Conservation (phyloP, 2,113 vertebrate species). For the Aegotheles bennettii region DNA sequence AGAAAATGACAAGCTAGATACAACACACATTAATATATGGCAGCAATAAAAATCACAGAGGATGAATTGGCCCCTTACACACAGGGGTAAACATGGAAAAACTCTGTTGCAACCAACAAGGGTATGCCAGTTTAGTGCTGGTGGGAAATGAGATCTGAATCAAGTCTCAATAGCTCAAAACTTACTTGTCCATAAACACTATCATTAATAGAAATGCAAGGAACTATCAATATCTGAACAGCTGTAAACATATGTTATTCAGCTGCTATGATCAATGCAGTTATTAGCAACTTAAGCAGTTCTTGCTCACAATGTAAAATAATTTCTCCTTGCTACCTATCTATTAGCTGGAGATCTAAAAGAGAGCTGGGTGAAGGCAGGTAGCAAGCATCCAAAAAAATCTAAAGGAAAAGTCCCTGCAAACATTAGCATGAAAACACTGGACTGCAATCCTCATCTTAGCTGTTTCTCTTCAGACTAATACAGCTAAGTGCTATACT, state of each 20-base stretch:
- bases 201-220: neutral
- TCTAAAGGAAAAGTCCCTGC: neutral
- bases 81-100: neutral
- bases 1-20: conserved; percentile 14
- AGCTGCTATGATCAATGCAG: conserved; percentile 11
- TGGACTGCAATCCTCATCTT: neutral
- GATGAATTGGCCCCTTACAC: neutral
- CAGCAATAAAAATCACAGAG: neutral
- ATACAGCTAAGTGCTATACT: neutral
- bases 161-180: neutral
- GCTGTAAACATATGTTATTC: neutral
- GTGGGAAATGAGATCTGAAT: neutral
- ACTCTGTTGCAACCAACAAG: neutral
- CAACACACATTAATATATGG: neutral
- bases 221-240: neutral
- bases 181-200: neutral
- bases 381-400: neutral
- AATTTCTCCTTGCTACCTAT: neutral
- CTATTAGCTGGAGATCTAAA: neutral
- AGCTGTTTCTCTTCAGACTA: neutral
- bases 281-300: conserved; percentile 1
- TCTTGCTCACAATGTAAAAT: conserved; percentile 18
- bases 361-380: neutral
- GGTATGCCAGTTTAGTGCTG: neutral
- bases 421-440: conserved; percentile 18